phyloP scores from a whole-genome alignment of 2,113 vertebrate genomes.

The Sula dactylatra region DNA sequence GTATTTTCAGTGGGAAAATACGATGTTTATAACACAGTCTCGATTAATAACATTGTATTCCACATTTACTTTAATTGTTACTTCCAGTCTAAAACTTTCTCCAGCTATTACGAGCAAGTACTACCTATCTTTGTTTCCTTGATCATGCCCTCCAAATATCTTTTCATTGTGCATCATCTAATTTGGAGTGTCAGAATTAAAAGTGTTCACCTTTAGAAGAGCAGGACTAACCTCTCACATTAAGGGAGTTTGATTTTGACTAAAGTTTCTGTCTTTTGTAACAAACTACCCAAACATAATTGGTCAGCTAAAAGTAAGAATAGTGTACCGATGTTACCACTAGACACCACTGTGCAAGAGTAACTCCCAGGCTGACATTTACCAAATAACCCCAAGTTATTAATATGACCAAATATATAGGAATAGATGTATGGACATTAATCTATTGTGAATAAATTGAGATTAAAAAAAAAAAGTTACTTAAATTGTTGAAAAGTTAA shows the following conservation, averaged over 20 bases:
- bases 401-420: neutral
- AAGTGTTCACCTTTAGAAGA: neutral
- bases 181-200: neutral
- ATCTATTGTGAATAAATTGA: neutral
- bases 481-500: neutral
- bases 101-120: neutral
- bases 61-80: neutral
- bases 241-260: neutral
- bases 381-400: neutral
- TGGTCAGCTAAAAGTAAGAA: neutral
- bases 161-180: neutral
- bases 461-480: neutral
- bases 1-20: neutral
- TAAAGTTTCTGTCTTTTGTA: neutral
- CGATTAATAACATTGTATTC: neutral
- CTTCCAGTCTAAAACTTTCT: neutral
- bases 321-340: neutral
- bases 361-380: neutral
- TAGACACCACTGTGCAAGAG: neutral
- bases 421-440: neutral
- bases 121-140: neutral
- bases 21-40: neutral
- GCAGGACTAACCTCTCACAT: neutral
- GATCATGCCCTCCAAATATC: neutral
- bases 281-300: neutral